Evolutionary conservation across 2,797 vertebrate species (phyloP).

Genomic region (Enteromius paludinosus): DNA sequence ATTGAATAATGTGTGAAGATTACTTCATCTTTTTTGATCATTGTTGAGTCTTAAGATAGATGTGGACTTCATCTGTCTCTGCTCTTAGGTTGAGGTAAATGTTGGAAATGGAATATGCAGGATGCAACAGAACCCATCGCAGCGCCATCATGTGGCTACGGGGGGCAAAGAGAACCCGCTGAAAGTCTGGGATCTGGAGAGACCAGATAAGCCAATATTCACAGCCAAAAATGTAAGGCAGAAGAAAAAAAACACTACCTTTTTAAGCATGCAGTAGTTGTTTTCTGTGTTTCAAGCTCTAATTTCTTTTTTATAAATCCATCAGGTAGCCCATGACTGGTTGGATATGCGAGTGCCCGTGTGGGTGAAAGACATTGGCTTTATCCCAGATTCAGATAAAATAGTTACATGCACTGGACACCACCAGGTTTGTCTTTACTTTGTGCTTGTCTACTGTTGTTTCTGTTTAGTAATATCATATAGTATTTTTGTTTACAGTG

Average conservation of each 20-base stretch:
- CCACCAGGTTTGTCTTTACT: constrained; percentile 79
- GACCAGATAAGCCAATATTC: constrained; percentile 79
- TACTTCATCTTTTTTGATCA: background rate
- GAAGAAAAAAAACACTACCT: background rate
- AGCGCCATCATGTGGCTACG: constrained; percentile 77
- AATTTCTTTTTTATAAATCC: background rate
- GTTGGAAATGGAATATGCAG: constrained; percentile 79
- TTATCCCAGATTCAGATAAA: constrained; percentile 84
- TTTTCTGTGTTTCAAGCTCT: constrained; percentile 40
- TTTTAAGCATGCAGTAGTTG: background rate
- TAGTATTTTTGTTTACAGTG: background rate
- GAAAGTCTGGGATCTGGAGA: constrained; percentile 89
- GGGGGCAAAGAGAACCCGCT: constrained; percentile 87
- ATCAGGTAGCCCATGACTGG: constrained; percentile 85
- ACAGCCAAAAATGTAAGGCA: constrained; percentile 81
- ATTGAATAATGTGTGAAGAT: background rate
- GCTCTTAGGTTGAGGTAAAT: constrained; percentile 71
- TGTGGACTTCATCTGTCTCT: background rate
- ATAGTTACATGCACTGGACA: constrained; percentile 81
- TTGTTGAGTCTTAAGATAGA: background rate
- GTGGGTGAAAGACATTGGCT: constrained; percentile 87
- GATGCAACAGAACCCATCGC: constrained; percentile 80
- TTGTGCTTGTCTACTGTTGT: background rate
- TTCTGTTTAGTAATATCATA: background rate
- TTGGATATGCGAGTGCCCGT: constrained; percentile 84